Evolutionary conservation across 2,888 invertebrate species (phyloP), one percentile per base, ranked within the genome.

Genomic region (Andrena chrysosceles): DNA sequence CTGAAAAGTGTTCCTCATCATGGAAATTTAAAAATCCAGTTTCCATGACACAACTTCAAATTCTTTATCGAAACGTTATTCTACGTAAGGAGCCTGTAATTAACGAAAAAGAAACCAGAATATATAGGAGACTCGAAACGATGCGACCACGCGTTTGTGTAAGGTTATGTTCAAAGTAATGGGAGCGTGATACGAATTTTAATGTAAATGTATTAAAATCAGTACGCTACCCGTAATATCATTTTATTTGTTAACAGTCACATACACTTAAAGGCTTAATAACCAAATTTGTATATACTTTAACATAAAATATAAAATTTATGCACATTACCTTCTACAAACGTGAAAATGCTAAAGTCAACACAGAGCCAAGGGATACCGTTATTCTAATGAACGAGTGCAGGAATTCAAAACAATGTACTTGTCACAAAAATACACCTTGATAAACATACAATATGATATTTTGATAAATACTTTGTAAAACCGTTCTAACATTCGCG

Each of bases 1-100:
- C 92, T 64, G 94, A 92, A 91, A 95, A 95, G 84, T 94, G 94
- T 92, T 95, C 94, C 90, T 94, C 95, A 92, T 95, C 94, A 83
- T 94, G 93, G 87, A 94, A 94, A 91, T 94, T 94, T 82, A 94
- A 90, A 88, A 94, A 94, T 89, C 94, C 94, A 82, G 95, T 93
- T 93, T 95, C 95, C 95, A 95, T 95, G 87, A 72, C 81, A 83
- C 79, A 52, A 62, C 52, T 62, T 72, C 71, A 8, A 56, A 26
- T 26, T 33, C 6, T 62, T 59, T 31, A 60, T n/a, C 49, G 7
- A 63, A 74, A 31, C 6, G 68, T 35, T 62, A 66, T 29, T 26
- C 8, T 56, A 20, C 31, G 66, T 8, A 42, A 42, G 26, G 31
- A 35, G 16, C 54, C 83, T 83, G 77, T 33, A 82, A 83, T 29